Evolutionary conservation across 2,888 invertebrate genomes (phyloP).

Genomic region (Aelia acuminata): DNA sequence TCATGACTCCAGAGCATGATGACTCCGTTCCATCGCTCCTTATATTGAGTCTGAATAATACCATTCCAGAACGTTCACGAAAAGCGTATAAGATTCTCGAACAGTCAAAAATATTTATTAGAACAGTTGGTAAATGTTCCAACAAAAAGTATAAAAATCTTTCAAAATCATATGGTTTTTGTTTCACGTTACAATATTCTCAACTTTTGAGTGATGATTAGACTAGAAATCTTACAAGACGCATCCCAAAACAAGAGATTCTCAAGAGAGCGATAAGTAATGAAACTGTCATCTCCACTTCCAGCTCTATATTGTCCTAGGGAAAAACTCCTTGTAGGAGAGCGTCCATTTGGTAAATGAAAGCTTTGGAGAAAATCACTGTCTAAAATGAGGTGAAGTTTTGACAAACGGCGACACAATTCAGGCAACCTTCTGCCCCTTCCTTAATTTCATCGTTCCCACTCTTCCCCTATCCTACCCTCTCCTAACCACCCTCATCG

Average conservation of each 20-base stretch:
- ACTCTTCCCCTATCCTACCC: not conserved
- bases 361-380: conserved; percentile 44
- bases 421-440: conserved; percentile 16
- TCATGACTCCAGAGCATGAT: no score
- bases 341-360: conserved; percentile 43
- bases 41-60: no score
- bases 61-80: no score
- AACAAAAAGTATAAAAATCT: no score
- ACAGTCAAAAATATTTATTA: no score
- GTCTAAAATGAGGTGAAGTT: conserved; percentile 36
- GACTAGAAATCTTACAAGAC: not conserved
- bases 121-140: no score
- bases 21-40: no score
- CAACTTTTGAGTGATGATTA: not conserved
- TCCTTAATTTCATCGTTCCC: conserved; percentile 1
- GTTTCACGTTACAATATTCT: no score
- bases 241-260: not conserved
- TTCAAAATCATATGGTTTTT: no score
- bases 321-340: conserved; percentile 20
- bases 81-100: no score
- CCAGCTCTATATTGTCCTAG: conserved; percentile 29
- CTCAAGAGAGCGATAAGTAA: not conserved
- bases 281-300: conserved; percentile 22
- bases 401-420: conserved; percentile 36
- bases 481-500: no score